Conservation (phyloP, 2,888 invertebrate genomes). For the Isoperla grammatica region DNA sequence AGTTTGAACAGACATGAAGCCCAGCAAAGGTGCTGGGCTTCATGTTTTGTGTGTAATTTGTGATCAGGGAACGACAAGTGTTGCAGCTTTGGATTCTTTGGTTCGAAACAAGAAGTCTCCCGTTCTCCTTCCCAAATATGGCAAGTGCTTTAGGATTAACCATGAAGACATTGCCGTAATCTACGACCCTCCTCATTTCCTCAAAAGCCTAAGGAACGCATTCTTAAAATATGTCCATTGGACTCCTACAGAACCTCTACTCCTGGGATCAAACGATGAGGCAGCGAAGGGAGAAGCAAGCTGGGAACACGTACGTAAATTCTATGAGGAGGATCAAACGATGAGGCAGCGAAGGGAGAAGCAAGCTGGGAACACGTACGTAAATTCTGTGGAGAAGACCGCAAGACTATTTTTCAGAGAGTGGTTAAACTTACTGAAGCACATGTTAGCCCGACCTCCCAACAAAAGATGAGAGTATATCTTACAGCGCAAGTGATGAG, state of each 20-base stretch:
- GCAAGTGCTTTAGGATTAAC: not conserved
- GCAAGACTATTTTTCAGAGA: not conserved
- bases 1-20: slow-evolving; percentile 17
- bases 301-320: not conserved
- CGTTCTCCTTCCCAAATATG: not conserved
- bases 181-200: slow-evolving; percentile 20
- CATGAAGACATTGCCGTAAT: slow-evolving; percentile 14
- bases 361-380: not conserved
- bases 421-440: not conserved
- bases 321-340: not conserved
- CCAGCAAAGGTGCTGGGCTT: slow-evolving; percentile 3
- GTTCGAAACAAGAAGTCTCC: not conserved
- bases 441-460: not conserved
- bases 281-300: not conserved
- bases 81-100: not conserved
- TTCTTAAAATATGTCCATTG: slow-evolving; percentile 4
- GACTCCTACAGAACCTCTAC: too few species aligned
- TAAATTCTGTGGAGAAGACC: not conserved
- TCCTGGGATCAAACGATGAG: too few species aligned
- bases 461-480: not conserved
- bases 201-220: slow-evolving; percentile 16
- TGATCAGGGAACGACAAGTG: slow-evolving; percentile 15
- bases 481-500: not conserved
- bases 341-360: not conserved
- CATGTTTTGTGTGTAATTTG: slow-evolving; percentile 16